phyloP scores from a whole-genome alignment of 2,797 vertebrate genomes.

The Pangasius larnaudii region DNA sequence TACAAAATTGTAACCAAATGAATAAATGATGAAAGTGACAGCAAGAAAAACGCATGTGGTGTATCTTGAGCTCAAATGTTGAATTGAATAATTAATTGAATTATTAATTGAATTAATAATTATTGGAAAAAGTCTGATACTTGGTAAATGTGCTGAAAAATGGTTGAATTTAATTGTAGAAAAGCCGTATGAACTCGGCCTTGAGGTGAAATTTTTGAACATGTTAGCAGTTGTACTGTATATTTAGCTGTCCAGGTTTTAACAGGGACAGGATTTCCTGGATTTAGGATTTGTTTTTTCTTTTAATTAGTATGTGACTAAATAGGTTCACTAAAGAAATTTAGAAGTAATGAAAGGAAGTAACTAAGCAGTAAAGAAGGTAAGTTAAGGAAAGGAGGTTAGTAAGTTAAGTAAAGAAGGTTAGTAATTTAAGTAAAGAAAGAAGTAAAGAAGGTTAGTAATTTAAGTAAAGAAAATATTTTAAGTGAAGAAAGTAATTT shows the following conservation, averaged over 20 bases:
- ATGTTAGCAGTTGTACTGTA: neutral
- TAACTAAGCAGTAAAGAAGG: too few relatives aligned
- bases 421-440: neutral
- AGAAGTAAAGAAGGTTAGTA: neutral
- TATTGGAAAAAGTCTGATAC: neutral
- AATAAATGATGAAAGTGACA: neutral
- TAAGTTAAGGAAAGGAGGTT: neutral
- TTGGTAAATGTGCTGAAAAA: neutral
- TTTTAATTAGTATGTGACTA: neutral
- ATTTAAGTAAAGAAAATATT: neutral
- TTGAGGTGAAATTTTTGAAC: neutral
- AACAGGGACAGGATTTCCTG: neutral
- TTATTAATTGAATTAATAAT: too few relatives aligned
- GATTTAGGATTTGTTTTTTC: neutral
- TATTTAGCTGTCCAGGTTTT: neutral
- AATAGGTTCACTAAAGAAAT: too few relatives aligned
- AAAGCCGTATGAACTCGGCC: neutral
- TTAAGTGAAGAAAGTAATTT: too few relatives aligned
- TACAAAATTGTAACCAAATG: neutral
- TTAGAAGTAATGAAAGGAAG: neutral
- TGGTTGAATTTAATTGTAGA: neutral
- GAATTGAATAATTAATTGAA: too few relatives aligned
- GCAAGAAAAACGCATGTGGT: neutral
- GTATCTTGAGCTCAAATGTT: neutral
- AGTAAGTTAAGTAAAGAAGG: neutral